Conservation (phyloP, 2,888 invertebrate genomes). For the Pocota personata region DNA sequence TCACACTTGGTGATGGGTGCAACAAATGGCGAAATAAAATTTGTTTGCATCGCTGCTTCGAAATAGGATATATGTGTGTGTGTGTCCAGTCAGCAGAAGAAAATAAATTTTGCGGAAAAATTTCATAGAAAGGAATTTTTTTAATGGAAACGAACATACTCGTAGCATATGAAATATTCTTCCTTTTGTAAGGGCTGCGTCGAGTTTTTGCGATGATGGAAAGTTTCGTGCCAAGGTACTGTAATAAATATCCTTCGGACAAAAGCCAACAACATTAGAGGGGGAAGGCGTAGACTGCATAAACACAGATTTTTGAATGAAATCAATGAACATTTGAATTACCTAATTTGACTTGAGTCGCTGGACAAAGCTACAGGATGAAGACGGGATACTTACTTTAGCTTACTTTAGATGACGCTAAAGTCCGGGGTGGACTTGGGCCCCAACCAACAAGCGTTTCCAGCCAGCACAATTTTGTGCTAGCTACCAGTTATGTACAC, state of each 20-base stretch:
- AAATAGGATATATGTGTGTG: background rate
- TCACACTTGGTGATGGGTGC: conserved; percentile 29
- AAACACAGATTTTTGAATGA: no score
- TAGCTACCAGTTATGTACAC: no score
- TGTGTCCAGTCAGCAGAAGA: background rate
- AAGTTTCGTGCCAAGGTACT: background rate
- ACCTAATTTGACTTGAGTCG: no score
- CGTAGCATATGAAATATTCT: background rate
- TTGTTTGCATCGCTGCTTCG: conserved; percentile 6
- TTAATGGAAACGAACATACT: background rate
- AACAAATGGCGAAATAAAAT: conserved; percentile 58
- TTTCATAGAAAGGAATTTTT: conserved; percentile 29
- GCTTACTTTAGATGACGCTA: no score
- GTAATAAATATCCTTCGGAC: background rate
- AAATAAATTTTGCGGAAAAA: conserved; percentile 11
- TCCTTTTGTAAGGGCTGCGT: background rate
- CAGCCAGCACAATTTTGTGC: no score
- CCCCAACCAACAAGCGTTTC: no score
- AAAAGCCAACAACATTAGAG: background rate
- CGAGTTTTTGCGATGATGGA: background rate
- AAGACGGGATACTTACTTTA: no score
- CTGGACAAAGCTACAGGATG: no score
- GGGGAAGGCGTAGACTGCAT: no score
- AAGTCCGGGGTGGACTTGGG: no score
- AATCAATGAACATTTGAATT: no score